Percentiles rank a stretch among this genome's conserved stretches.
Evolutionary conservation across 2,113 vertebrate genomes (phyloP).

Genomic region (Neogale vison): DNA sequence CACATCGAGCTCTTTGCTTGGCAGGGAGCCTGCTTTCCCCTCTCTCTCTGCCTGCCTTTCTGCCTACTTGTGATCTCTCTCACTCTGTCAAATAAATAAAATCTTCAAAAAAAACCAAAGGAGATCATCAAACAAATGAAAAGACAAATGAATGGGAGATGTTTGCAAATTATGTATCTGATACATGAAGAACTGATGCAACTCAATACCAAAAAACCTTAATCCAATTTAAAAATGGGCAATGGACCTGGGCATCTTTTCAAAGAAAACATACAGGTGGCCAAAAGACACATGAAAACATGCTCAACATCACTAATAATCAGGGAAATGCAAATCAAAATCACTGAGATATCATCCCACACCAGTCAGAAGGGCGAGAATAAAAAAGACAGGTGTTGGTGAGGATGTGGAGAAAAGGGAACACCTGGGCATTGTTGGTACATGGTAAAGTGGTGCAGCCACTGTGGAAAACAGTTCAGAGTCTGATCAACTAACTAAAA

Average conservation of each 20-base stretch:
- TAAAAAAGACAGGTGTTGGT: not conserved
- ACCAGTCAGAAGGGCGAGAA: not conserved
- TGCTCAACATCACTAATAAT: not conserved
- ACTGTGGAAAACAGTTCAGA: not conserved
- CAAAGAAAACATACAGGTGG: not conserved
- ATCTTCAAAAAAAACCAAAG: not conserved
- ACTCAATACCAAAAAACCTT: not conserved
- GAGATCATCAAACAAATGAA: not conserved
- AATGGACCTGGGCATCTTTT: not conserved
- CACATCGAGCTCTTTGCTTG: too few species aligned
- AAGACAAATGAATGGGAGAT: not conserved
- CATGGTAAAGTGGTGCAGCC: not conserved
- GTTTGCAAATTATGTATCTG: not conserved
- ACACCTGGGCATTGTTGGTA: not conserved
- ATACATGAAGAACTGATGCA: not conserved
- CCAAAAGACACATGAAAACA: not conserved
- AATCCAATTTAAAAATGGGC: not conserved
- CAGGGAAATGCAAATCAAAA: not conserved
- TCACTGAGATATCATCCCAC: not conserved
- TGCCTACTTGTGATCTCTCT: too few species aligned
- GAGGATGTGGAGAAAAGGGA: not conserved
- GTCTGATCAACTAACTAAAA: not conserved
- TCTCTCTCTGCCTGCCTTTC: too few species aligned
- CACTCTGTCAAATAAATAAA: too few species aligned
- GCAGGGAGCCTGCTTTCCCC: too few species aligned